A percentile compares a stretch with the other conserved stretches of the same genome.
phyloP scores from a whole-genome alignment of 2,888 invertebrate genomes.

The Calameuta idolon region DNA sequence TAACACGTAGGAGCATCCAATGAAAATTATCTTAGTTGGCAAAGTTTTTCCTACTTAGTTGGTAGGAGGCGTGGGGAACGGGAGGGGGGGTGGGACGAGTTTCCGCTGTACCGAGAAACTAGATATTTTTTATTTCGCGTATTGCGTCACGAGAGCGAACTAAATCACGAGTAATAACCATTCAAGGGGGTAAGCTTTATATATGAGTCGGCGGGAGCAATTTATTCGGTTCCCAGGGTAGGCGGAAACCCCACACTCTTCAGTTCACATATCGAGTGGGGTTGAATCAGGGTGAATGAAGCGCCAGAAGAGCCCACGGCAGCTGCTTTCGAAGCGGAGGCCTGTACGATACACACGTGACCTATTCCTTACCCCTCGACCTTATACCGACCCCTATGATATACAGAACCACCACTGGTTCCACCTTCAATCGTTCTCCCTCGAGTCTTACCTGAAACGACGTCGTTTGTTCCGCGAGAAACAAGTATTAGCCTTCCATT shows the following conservation, averaged over 20 bases:
- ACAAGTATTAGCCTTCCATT: slow-evolving; percentile 32
- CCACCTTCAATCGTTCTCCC: not conserved
- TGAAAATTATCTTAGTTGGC: not conserved
- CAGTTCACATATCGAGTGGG: slow-evolving; percentile 8
- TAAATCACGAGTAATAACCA: slow-evolving; percentile 52
- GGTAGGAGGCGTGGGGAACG: fast-evolving
- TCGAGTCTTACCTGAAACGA: slow-evolving; percentile 17
- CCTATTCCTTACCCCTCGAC: not conserved
- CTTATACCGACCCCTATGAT: not conserved
- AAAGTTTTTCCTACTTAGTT: not conserved
- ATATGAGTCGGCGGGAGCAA: slow-evolving; percentile 42
- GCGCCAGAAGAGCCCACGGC: slow-evolving; percentile 8
- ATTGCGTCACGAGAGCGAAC: slow-evolving; percentile 25
- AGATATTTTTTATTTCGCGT: not conserved
- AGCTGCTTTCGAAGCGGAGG: slow-evolving; percentile 6
- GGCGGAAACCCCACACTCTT: slow-evolving; percentile 6
- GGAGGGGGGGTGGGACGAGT: fast-evolving
- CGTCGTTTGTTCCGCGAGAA: slow-evolving; percentile 30
- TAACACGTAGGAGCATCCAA: not conserved
- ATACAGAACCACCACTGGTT: not conserved
- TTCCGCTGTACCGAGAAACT: not conserved
- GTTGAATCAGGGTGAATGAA: slow-evolving; percentile 11
- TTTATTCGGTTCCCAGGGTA: slow-evolving; percentile 35
- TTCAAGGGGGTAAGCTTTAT: slow-evolving; percentile 46
- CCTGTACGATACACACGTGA: slow-evolving; percentile 13